Evolutionary conservation across 1,140 invertebrate genomes (phyloP).

Genomic region (Streblospio benedicti): DNA sequence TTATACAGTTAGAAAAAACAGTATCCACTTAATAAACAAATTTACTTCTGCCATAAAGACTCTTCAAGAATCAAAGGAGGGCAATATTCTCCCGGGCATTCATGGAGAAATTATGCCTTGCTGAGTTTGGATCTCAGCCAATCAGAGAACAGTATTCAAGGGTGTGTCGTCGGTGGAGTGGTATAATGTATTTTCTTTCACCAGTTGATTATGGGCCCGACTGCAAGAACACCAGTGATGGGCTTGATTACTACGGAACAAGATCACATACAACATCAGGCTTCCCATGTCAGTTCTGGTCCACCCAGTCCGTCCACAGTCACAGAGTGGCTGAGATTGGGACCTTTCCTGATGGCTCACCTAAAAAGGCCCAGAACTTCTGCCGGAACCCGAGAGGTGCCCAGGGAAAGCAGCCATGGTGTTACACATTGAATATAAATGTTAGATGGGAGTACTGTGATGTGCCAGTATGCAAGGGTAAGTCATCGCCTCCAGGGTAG

Average conservation of each 20-base stretch:
- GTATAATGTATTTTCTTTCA: no score
- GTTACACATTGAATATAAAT: constrained; percentile 11
- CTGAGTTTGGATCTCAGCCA: no score
- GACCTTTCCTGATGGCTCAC: constrained; percentile 1
- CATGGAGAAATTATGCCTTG: no score
- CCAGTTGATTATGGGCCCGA: no score
- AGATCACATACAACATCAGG: constrained; percentile 18
- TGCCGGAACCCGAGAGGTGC: constrained; percentile 10
- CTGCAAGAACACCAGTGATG: not conserved
- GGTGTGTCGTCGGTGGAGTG: no score
- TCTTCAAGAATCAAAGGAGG: no score
- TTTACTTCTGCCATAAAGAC: no score
- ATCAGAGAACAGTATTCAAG: no score
- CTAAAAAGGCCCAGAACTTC: constrained; percentile 5
- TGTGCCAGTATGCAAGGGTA: constrained; percentile 9
- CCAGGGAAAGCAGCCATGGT: constrained; percentile 6
- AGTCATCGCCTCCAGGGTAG: no score
- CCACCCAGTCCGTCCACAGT: constrained; percentile 15
- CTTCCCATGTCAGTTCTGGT: constrained; percentile 22
- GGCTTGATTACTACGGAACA: constrained; percentile 16
- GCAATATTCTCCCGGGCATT: no score
- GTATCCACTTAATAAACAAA: no score
- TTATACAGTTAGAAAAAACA: no score
- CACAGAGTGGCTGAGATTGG: constrained; percentile 10
- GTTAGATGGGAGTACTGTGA: constrained; percentile 16